Percentiles rank a stretch among this genome's conserved stretches.
Conservation (phyloP, 2,113 vertebrate genomes). For the Crocuta crocuta region DNA sequence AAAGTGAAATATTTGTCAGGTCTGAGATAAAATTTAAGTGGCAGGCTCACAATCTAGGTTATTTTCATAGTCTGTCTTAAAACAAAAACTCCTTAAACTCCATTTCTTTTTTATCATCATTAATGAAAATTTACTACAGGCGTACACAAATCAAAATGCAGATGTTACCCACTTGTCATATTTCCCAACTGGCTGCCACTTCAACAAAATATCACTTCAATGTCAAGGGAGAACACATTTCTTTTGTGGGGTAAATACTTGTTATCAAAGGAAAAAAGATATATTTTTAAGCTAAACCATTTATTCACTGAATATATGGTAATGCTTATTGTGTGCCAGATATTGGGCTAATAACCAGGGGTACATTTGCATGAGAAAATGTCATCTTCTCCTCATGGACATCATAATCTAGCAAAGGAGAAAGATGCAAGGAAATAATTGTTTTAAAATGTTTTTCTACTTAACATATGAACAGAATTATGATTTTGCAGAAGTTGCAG, state of each 20-base stretch:
- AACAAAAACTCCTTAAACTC: slow-evolving; percentile 58
- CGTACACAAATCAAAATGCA: slow-evolving; percentile 61
- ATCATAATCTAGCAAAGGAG: neutral
- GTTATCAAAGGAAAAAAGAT: slow-evolving; percentile 34
- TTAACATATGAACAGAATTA: neutral
- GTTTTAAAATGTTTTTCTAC: neutral
- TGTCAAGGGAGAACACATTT: slow-evolving; percentile 41
- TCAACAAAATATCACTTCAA: slow-evolving; percentile 25
- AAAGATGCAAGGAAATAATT: neutral
- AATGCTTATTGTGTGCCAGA: neutral
- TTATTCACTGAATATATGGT: slow-evolving; percentile 1
- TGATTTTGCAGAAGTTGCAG: neutral
- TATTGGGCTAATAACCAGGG: neutral
- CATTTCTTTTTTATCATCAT: slow-evolving; percentile 63
- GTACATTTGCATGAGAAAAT: neutral
- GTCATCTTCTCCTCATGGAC: neutral
- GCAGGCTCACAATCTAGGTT: slow-evolving; percentile 53
- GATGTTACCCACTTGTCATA: slow-evolving; percentile 49
- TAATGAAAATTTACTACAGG: slow-evolving; percentile 66
- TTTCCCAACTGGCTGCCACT: slow-evolving; percentile 35
- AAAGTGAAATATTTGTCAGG: slow-evolving; percentile 58
- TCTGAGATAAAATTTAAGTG: slow-evolving; percentile 69
- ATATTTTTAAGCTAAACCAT: slow-evolving; percentile 20
- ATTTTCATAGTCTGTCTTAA: slow-evolving; percentile 63
- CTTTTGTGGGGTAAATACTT: slow-evolving; percentile 52